Evolutionary conservation across 2,888 invertebrate genomes (phyloP).

Genomic region (Pemphredon lugubris): DNA sequence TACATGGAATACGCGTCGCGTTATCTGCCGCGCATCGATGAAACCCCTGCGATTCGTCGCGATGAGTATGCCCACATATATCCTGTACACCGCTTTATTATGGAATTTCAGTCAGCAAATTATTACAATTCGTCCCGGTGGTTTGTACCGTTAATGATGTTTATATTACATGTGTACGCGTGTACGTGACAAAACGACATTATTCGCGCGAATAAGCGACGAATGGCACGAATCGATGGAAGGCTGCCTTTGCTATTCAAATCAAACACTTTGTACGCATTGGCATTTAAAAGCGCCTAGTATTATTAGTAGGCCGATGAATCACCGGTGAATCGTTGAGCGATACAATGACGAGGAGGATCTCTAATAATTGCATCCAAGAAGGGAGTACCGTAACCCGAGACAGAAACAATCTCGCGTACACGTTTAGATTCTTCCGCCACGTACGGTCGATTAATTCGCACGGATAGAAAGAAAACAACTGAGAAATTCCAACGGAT

Average conservation of each 20-base stretch:
- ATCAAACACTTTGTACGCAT: slow-evolving; percentile 51
- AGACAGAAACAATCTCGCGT: too few species aligned
- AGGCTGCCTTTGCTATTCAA: slow-evolving; percentile 48
- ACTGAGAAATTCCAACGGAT: too few species aligned
- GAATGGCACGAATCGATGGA: slow-evolving; percentile 32
- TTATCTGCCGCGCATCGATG: slow-evolving; percentile 54
- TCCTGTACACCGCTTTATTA: slow-evolving; percentile 57
- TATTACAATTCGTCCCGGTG: slow-evolving; percentile 60
- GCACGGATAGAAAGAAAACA: too few species aligned
- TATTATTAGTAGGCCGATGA: slow-evolving; percentile 56
- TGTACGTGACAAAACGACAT: slow-evolving; percentile 7
- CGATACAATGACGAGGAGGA: too few species aligned
- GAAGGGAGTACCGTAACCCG: too few species aligned
- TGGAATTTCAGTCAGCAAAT: slow-evolving; percentile 58
- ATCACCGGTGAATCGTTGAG: too few species aligned
- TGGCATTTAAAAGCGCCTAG: slow-evolving; percentile 58
- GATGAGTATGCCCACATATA: slow-evolving; percentile 44
- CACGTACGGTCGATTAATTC: too few species aligned
- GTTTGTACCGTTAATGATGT: slow-evolving; percentile 54
- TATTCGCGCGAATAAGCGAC: slow-evolving; percentile 51
- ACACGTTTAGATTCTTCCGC: too few species aligned
- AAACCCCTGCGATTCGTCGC: slow-evolving; percentile 48
- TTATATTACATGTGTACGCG: slow-evolving; percentile 39
- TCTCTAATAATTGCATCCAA: too few species aligned
- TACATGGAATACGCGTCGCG: slow-evolving; percentile 33